Percentiles rank a stretch among this genome's conserved stretches.
Conservation (phyloP, 1,140 invertebrate species). For the Bradysia coprophila region DNA sequence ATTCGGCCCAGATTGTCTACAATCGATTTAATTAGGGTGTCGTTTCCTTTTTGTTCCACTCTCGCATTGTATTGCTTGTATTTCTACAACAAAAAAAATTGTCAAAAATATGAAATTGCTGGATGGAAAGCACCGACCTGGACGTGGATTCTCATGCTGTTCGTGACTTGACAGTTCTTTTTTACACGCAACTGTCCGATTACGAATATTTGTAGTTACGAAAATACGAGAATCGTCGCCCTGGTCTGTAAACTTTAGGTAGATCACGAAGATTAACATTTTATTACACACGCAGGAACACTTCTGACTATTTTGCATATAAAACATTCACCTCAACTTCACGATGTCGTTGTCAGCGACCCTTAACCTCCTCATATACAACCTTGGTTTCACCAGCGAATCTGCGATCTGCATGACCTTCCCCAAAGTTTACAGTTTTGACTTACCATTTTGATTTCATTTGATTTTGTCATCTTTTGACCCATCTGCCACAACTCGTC, state of each 20-base stretch:
- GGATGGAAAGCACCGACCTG: background rate
- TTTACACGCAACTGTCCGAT: too few species aligned
- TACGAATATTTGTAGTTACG: too few species aligned
- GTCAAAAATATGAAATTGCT: background rate
- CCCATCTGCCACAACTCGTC: slow-evolving; percentile 39
- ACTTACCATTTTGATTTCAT: slow-evolving; percentile 34
- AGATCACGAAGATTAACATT: too few species aligned
- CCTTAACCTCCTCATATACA: too few species aligned
- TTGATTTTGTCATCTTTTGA: slow-evolving; percentile 33
- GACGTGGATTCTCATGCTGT: too few species aligned
- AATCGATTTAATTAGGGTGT: slow-evolving; percentile 49
- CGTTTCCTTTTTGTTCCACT: slow-evolving; percentile 54
- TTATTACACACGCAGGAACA: too few species aligned
- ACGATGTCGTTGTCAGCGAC: too few species aligned
- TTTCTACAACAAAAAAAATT: slow-evolving; percentile 29
- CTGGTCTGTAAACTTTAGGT: too few species aligned
- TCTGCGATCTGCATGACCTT: too few species aligned
- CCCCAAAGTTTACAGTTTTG: background rate
- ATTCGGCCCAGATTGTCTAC: slow-evolving; percentile 53
- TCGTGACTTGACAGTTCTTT: background rate
- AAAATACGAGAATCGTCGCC: too few species aligned
- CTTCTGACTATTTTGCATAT: background rate
- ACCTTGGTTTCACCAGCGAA: too few species aligned
- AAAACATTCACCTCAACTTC: too few species aligned
- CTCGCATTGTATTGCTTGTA: slow-evolving; percentile 54